These are phyloP conservation scores for Mythimna pallens DNA, from an alignment of 2,888 invertebrate genomes.

Conservation along the genomic window DNA sequence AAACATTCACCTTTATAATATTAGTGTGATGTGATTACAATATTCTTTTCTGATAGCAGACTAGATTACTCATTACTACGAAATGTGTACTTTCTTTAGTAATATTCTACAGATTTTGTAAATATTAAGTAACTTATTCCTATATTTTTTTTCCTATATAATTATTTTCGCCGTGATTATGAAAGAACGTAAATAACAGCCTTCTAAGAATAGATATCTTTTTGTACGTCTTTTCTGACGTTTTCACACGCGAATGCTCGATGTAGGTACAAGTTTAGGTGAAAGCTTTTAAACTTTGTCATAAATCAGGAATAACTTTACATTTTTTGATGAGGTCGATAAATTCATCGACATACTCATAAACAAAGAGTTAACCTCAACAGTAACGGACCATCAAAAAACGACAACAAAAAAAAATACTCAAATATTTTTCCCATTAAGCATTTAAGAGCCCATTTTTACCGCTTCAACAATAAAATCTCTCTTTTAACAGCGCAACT, in stretches of 20 bases:
- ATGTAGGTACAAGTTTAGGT: neutral
- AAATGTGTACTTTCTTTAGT: neutral
- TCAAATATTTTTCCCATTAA: conserved; percentile 15
- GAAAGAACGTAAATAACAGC: neutral
- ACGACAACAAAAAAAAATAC: neutral
- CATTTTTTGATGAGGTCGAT: neutral
- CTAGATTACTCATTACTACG: too few relatives aligned
- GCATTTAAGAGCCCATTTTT: conserved; percentile 37
- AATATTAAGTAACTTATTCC: too few relatives aligned
- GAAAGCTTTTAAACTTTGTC: neutral
- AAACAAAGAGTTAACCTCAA: conserved; percentile 33
- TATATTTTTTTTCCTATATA: neutral
- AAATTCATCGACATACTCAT: conserved; percentile 9
- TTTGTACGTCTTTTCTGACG: neutral
- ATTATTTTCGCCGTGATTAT: neutral
- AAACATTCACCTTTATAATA: too few relatives aligned
- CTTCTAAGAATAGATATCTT: neutral
- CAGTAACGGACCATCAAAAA: conserved; percentile 40
- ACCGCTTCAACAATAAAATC: conserved; percentile 37
- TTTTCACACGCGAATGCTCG: neutral
- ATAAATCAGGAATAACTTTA: neutral
- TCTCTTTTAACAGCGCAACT: conserved; percentile 40
- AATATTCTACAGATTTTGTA: neutral
- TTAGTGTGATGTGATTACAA: too few relatives aligned
- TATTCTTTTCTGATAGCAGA: too few relatives aligned